Evolutionary conservation across 2,797 vertebrate species (phyloP).

Genomic region (Euphonia xanthogaster): DNA sequence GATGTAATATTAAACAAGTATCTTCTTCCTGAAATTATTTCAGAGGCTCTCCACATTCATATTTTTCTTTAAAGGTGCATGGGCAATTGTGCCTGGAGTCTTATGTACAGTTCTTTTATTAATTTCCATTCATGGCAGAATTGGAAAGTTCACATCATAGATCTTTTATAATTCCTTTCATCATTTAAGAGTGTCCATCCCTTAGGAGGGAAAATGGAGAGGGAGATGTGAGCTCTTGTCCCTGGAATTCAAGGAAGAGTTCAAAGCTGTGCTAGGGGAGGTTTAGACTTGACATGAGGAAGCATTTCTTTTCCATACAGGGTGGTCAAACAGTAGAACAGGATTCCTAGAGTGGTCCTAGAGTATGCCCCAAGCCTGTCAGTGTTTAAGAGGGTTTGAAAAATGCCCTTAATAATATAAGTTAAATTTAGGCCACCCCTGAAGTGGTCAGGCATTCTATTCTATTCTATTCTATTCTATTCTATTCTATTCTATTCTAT

Average conservation of each 20-base stretch:
- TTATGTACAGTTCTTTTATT: background rate
- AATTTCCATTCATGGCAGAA: background rate
- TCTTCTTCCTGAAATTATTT: background rate
- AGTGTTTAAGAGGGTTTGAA: background rate
- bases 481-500: background rate
- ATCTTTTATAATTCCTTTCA: background rate
- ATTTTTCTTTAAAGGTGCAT: background rate
- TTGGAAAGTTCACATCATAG: background rate
- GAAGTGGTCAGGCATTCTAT: background rate
- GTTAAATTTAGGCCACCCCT: background rate
- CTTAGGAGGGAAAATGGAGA: background rate
- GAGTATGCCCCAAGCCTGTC: background rate
- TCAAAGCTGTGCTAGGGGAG: background rate
- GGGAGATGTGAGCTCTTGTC: background rate
- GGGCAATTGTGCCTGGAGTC: background rate
- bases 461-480: background rate
- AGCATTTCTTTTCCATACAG: background rate
- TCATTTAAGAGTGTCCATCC: background rate
- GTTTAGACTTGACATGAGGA: background rate
- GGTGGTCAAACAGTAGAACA: background rate
- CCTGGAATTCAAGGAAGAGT: background rate
- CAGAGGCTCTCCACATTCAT: rapidly evolving
- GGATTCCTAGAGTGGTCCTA: background rate
- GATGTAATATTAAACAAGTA: background rate
- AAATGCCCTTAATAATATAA: background rate